These are phyloP conservation scores for Crematogaster levior DNA, from an alignment of 2,888 invertebrate genomes.

Conservation along the genomic window DNA sequence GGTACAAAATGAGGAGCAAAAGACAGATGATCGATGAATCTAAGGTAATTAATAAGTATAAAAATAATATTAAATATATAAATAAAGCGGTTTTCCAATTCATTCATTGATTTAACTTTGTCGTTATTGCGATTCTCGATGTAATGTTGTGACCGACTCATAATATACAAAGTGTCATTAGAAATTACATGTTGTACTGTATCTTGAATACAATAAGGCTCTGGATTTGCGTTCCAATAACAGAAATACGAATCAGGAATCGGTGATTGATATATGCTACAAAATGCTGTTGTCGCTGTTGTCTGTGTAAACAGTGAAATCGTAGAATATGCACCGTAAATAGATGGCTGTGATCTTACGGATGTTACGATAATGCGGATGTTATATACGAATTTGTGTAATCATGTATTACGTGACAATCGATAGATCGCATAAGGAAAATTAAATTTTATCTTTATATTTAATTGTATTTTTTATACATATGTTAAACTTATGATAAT, in stretches of 20 bases:
- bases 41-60: neutral
- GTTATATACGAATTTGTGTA: conserved; percentile 2
- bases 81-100: neutral
- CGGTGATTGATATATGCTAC: conserved; percentile 37
- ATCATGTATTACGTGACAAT: conserved; percentile 1
- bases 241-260: conserved; percentile 48
- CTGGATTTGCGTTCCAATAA: neutral
- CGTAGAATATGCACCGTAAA: conserved; percentile 25
- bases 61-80: neutral
- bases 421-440: neutral
- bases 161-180: neutral
- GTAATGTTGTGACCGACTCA: conserved; percentile 20
- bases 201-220: conserved; percentile 55
- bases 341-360: neutral
- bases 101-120: neutral
- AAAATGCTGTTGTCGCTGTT: neutral
- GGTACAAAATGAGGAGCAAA: too few relatives aligned
- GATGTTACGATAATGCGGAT: neutral
- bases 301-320: conserved; percentile 48
- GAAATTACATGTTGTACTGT: conserved; percentile 10
- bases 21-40: neutral
- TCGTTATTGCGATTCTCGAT: conserved; percentile 41
- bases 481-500: too few relatives aligned
- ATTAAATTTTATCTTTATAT: neutral
- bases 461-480: too few relatives aligned